Base-by-base conservation (phyloP, 2,113 vertebrate genomes). In the Vidua macroura region DNA sequence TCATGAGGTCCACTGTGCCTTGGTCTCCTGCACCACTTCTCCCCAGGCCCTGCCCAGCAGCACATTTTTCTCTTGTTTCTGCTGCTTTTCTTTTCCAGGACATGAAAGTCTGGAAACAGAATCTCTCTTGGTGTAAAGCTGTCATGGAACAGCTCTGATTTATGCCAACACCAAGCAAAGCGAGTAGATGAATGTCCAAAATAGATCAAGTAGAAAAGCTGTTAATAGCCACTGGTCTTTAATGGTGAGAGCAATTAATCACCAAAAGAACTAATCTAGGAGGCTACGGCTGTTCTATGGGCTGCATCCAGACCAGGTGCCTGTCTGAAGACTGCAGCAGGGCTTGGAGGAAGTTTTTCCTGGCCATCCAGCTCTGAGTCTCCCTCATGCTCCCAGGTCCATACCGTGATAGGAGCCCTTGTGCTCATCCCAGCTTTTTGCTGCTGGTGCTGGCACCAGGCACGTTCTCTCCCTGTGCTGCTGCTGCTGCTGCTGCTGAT, bases 261-360 rank as follows among this genome's bases (percentile, higher is more conserved):
- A 85, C 75, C 17, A 13, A 5, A 76, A 72, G 27, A 80, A n/a
- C 44, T 28, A n/a, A 83, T 41, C 48, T 27, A 46, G 78, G 4
- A 0, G 31, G 1, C 0, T n/a, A 18, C 0, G 0, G 62, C 39
- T 73, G 68, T 64, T 58, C 39, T 33, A 0, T 23, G 5, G 14
- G 20, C 53, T 75, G 56, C 37, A 37, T 33, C 70, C 18, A 4
- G 53, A n/a, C 9, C 33, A 23, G n/a, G 37, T 28, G 37, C 41
- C 33, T 12, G 14, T 48, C 55, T 58, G 69, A 77, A 77, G 41
- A 35, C 70, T 75, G 66, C 24, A 21, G 69, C 6, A 12, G 51
- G 86, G 39, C 33, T 89, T 1, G 5, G 51, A 55, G 35, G 43
- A 59, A 58, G 39, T 21, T 77, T 59, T 48, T 53, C 55, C 19